Evolutionary conservation across 2,113 vertebrate genomes (phyloP).

Genomic region (Prinia subflava): DNA sequence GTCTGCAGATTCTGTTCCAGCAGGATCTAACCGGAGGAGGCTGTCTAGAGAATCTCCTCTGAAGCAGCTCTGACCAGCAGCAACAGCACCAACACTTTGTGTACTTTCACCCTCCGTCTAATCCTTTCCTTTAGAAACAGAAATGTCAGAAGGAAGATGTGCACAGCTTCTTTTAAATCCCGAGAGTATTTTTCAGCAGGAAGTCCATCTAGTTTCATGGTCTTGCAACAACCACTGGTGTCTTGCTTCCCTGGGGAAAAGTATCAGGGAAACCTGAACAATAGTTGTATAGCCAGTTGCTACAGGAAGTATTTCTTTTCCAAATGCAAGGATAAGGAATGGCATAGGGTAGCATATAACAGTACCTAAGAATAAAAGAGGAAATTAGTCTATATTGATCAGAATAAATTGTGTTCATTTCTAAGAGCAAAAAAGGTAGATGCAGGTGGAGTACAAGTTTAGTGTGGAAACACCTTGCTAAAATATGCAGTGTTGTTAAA

Average conservation of each 20-base stretch:
- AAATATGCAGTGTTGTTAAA: background rate
- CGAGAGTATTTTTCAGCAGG: slow-evolving; percentile 15
- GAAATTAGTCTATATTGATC: background rate
- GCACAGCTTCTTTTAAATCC: slow-evolving; percentile 18
- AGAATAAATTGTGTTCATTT: background rate
- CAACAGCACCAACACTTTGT: background rate
- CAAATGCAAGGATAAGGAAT: background rate
- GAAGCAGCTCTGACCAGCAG: slow-evolving; percentile 29
- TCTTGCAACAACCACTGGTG: background rate
- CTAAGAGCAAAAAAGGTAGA: background rate
- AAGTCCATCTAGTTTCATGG: background rate
- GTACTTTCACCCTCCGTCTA: background rate
- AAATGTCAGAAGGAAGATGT: slow-evolving; percentile 13
- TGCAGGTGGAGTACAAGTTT: background rate
- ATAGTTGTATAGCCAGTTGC: background rate
- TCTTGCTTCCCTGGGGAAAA: background rate
- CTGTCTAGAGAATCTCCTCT: slow-evolving; percentile 26
- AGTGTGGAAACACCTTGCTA: background rate
- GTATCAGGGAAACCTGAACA: background rate
- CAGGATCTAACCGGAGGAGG: background rate
- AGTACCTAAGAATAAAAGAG: background rate
- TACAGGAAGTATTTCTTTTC: background rate
- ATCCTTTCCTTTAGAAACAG: slow-evolving; percentile 13
- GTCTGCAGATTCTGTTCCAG: background rate
- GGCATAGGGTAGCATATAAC: background rate